phyloP scores from a whole-genome alignment of 1,140 invertebrate species.

The Drosophila tani region DNA sequence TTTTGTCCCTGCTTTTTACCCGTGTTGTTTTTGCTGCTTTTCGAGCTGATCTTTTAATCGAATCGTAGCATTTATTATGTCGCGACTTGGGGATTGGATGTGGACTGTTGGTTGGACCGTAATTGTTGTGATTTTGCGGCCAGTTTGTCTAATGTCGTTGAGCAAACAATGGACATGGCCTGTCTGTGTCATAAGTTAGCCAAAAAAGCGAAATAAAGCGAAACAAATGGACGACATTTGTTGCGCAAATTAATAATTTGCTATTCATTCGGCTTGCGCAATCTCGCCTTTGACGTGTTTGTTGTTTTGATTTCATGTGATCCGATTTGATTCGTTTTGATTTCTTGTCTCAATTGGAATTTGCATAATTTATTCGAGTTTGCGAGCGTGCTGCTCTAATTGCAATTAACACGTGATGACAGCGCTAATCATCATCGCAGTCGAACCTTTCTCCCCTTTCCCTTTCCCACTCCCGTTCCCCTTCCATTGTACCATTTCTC shows the following conservation, averaged over 20 bases:
- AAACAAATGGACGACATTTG: conserved; percentile 65
- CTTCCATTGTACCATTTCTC: conserved; percentile 19
- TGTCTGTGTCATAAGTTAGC: conserved; percentile 67
- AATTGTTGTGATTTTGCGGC: conserved; percentile 48
- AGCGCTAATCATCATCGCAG: conserved; percentile 47
- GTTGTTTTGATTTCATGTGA: conserved; percentile 33
- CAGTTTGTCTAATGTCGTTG: conserved; percentile 78
- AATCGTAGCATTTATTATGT: conserved; percentile 82
- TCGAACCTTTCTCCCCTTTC: conserved; percentile 6
- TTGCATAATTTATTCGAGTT: conserved; percentile 44
- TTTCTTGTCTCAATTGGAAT: conserved; percentile 66
- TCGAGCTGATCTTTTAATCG: conserved; percentile 79
- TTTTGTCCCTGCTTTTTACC: conserved; percentile 27
- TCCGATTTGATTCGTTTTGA: conserved; percentile 42
- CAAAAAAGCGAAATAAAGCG: conserved; percentile 9
- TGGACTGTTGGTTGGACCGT: conserved; percentile 50
- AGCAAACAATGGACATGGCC: conserved; percentile 75
- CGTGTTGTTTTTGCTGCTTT: conserved; percentile 41
- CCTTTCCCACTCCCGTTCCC: conserved; percentile 7
- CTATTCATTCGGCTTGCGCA: conserved; percentile 34
- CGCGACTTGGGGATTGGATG: conserved; percentile 43
- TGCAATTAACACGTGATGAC: conserved; percentile 81
- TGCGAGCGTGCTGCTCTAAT: conserved; percentile 62
- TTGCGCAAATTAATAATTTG: conserved; percentile 79
- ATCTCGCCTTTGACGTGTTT: conserved; percentile 40